Evolutionary conservation across 2,888 invertebrate genomes (phyloP).

Genomic region (Drosophila merina): DNA sequence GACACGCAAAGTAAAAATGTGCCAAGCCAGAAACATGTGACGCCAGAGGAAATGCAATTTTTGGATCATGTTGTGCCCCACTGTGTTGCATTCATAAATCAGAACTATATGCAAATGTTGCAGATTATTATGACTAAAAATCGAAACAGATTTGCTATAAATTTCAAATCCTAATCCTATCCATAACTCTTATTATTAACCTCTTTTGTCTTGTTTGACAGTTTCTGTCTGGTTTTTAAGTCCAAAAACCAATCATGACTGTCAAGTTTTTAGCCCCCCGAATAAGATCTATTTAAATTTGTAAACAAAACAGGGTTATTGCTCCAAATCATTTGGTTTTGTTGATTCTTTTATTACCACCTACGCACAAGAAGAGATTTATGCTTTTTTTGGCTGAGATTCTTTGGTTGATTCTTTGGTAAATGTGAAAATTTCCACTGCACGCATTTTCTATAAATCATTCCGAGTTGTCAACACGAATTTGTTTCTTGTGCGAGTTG

Average conservation of each 20-base stretch:
- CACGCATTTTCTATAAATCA: slow-evolving; percentile 73
- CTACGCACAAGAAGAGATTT: background rate
- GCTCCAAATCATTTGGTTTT: slow-evolving; percentile 4
- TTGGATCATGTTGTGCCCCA: no score
- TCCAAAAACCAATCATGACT: slow-evolving; percentile 16
- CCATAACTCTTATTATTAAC: background rate
- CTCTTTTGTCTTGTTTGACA: background rate
- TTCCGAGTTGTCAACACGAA: slow-evolving; percentile 75
- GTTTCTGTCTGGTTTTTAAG: background rate
- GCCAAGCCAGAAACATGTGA: slow-evolving; percentile 5
- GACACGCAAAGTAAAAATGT: slow-evolving; percentile 10
- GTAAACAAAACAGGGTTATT: background rate
- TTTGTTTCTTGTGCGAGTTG: slow-evolving; percentile 61
- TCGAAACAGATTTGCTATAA: background rate
- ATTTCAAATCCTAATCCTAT: no score
- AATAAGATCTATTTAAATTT: background rate
- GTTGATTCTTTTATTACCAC: slow-evolving; percentile 26
- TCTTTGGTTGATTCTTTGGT: background rate
- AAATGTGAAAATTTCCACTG: slow-evolving; percentile 48
- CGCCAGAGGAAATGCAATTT: background rate
- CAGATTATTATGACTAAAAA: background rate
- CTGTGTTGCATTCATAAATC: slow-evolving; percentile 11
- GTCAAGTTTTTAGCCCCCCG: background rate
- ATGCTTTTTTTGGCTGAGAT: background rate
- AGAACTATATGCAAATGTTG: slow-evolving; percentile 3